Conservation (phyloP, 2,797 vertebrate species). For the Sylvia borin region DNA sequence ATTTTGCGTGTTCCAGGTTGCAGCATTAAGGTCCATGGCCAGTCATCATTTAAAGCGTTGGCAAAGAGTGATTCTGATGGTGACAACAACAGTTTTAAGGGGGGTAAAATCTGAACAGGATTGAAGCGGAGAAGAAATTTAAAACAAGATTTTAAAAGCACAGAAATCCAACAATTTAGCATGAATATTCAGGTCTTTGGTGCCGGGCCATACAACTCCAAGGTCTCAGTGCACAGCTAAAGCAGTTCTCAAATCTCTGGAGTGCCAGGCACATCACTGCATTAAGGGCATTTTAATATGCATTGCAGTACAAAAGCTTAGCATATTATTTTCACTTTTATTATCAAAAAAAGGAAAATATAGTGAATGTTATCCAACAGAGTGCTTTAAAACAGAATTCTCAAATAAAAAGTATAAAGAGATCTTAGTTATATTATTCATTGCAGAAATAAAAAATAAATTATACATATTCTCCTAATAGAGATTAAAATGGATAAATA, state of each 20-base stretch:
- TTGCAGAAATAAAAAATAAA: slow-evolving; percentile 63
- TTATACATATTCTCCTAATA: slow-evolving; percentile 62
- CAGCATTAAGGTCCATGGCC: rapidly evolving
- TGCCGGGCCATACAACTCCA: neutral
- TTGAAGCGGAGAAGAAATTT: neutral
- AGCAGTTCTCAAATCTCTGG: neutral
- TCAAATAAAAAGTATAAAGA: slow-evolving; percentile 7
- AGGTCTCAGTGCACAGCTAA: slow-evolving; percentile 3
- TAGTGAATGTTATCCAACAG: slow-evolving; percentile 15
- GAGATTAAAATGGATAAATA: slow-evolving; percentile 73
- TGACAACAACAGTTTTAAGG: neutral
- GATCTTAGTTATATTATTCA: slow-evolving; percentile 60
- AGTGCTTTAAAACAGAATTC: slow-evolving; percentile 43
- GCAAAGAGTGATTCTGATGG: neutral
- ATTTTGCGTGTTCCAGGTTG: neutral
- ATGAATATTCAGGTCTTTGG: slow-evolving; percentile 6
- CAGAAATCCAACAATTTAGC: slow-evolving; percentile 22
- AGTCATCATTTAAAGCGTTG: neutral
- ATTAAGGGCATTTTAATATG: slow-evolving; percentile 3
- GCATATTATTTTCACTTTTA: slow-evolving; percentile 18
- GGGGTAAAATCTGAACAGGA: neutral
- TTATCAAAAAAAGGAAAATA: slow-evolving; percentile 30
- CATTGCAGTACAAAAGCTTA: neutral
- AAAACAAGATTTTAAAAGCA: neutral
- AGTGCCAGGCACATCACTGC: neutral